Conservation (phyloP, 2,888 invertebrate species). For the Stictocephala bisonia region DNA sequence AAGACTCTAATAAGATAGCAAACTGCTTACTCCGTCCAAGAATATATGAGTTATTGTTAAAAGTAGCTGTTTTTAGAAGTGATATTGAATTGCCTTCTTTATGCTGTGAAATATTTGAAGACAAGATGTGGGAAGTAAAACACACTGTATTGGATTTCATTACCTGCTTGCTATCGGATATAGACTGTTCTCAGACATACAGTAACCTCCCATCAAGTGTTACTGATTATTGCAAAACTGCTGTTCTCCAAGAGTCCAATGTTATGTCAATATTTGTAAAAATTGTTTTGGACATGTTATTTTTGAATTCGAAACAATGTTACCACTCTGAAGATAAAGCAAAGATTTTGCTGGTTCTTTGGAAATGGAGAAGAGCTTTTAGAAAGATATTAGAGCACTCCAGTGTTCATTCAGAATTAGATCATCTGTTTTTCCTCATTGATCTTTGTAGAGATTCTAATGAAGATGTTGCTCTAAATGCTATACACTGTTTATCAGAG, state of each 20-base stretch:
- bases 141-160: constrained; percentile 40
- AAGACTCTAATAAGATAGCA: not conserved
- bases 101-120: constrained; percentile 16
- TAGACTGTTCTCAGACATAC: constrained; percentile 12
- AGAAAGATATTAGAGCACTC: not conserved
- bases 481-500: constrained; percentile 34
- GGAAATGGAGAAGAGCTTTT: constrained; percentile 64
- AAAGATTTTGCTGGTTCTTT: constrained; percentile 57
- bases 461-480: constrained; percentile 28
- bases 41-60: constrained; percentile 16
- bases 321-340: constrained; percentile 43
- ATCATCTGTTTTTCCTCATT: constrained; percentile 60
- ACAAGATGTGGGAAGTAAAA: constrained; percentile 44
- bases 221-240: not conserved
- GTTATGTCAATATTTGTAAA: not conserved
- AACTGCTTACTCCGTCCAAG: constrained; percentile 2
- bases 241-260: not conserved
- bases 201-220: constrained; percentile 18
- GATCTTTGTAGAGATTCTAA: constrained; percentile 22
- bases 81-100: not conserved
- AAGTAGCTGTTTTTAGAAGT: not conserved
- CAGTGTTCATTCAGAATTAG: constrained; percentile 60
- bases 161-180: not conserved
- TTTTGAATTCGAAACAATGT: not conserved
- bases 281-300: not conserved